A percentile compares a stretch with the other conserved stretches of the same genome.
These are phyloP conservation scores for Scomber japonicus DNA, from an alignment of 2,113 vertebrate genomes.

Conservation along the genomic window DNA sequence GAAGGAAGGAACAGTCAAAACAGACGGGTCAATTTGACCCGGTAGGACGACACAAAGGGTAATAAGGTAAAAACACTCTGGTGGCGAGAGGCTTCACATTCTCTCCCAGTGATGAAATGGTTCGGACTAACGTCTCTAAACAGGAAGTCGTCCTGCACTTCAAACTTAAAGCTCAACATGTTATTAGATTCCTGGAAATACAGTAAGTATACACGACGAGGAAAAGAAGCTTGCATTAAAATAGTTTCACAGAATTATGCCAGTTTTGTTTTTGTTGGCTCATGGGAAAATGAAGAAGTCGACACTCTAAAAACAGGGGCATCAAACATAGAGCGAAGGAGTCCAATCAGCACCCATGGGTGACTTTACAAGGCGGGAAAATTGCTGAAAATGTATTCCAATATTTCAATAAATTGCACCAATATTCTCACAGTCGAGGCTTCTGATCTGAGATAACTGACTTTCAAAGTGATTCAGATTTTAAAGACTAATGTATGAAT, in stretches of 20 bases:
- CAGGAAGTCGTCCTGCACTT: background rate
- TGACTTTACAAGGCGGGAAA: too few species aligned
- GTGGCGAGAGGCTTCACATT: conserved; percentile 5
- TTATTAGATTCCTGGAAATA: background rate
- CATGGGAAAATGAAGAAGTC: background rate
- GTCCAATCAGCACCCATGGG: too few species aligned
- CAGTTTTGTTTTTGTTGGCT: background rate
- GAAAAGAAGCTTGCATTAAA: background rate
- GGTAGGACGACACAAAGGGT: too few species aligned
- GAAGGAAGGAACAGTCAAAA: too few species aligned
- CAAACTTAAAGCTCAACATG: background rate
- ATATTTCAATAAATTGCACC: too few species aligned
- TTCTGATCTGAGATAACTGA: too few species aligned
- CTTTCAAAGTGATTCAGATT: too few species aligned
- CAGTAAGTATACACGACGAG: background rate
- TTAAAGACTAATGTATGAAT: too few species aligned
- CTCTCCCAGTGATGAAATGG: background rate
- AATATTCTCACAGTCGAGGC: too few species aligned
- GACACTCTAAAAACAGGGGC: background rate
- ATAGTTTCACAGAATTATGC: background rate
- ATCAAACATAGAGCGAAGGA: too few species aligned
- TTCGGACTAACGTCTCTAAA: background rate
- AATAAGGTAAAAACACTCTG: background rate
- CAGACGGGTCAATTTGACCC: too few species aligned
- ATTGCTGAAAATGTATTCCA: too few species aligned